Base-by-base conservation (phyloP, 1,140 invertebrate species). In the Sogatella furcifera region DNA sequence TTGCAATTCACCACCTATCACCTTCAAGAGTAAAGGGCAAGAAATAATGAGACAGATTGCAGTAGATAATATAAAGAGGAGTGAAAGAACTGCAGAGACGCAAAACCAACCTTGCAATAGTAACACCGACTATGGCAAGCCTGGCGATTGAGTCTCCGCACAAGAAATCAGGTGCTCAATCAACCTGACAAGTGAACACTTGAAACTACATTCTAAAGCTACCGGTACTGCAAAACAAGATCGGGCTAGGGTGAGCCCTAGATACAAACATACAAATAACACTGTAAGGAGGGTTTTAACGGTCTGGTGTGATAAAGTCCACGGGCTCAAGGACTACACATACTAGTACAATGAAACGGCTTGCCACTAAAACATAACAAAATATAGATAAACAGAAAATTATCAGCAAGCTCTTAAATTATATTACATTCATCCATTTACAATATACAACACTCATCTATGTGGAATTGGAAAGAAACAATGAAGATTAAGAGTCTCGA, bases 1-100 rank as follows among this genome's bases (percentile, higher is more conserved):
- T 90, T 96, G 92, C 84, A 95, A 93, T 85, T 95, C 92, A 85
- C 92, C 92, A 88, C 92, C 92, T 91, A 96, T 96, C 85, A 94
- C 91, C 91, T 95, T 92, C 82, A 87, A 86, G 84, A 84, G 81
- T 81, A 84, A 84, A 84, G 83, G 83, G 82, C 83, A 85, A 84
- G 54, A 55, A 60, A 60, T 38, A 55, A 31, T 31, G 31, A 31
- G 54, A 55, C 43, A 62, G 56, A 57, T 42, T 22, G 52, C 53
- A 62, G 55, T 57, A 62, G 59, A 60, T 60, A 60, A 60, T 60
- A 55, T 60, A 60, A 54, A 60, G 52, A 54, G 52, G 59, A 60
- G 52, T 55, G 57, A 38, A 10, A 38, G 34, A 38, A 10, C 34
- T 38, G 34, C 34, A 38, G 14, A 17, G 21, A 49, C 15, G 46